Evolutionary conservation across 2,113 vertebrate genomes (phyloP), one percentile per base, ranked within the genome.

Genomic region (Xerus inauris): DNA sequence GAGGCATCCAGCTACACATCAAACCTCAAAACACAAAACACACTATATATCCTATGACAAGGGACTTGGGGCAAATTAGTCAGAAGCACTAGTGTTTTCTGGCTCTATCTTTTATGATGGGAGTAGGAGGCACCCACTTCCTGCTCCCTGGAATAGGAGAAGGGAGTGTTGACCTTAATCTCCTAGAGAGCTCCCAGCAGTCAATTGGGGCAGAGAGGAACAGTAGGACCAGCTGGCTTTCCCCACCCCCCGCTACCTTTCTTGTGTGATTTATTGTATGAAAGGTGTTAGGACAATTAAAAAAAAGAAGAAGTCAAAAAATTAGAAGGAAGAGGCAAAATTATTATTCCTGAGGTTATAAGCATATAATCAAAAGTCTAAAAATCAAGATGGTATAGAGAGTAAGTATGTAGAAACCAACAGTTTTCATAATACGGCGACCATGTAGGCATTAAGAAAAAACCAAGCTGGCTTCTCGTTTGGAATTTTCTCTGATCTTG

Each of bases 401-500:
- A 59, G 57, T 59, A 59, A 22, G 57, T 59, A 26, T 59, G 54
- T 57, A 59, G 57, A 59, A 59, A 59, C 57, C 57, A 26, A 24
- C 22, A 59, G 57, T 59, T 59, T 59, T 59, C 24, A 26, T 9
- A 26, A 26, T 24, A 59, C 7, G 26, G 8, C 57, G 2, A 57
- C 54, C 54, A 57, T 26, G 24, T 26, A 26, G 57, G n/a, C n/a
- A n/a, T n/a, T n/a, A 59, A 59, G 57, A 19, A 22, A 57, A 57
- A 19, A 19, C 42, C 59, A 67, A 90, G 38, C 87, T 90, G 24
- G 30, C 81, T 96, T 96, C 77, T 32, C 42, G 26, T 92, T 92
- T 59, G 57, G 47, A 92, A 83, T 62, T 82, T 89, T 24, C 82
- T 97, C 90, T 97, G 92, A 96, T 88, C 94, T 83, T 82, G 45